These are phyloP conservation scores for Trachymyrmex septentrionalis DNA, from an alignment of 1,140 invertebrate genomes.

Conservation along the genomic window DNA sequence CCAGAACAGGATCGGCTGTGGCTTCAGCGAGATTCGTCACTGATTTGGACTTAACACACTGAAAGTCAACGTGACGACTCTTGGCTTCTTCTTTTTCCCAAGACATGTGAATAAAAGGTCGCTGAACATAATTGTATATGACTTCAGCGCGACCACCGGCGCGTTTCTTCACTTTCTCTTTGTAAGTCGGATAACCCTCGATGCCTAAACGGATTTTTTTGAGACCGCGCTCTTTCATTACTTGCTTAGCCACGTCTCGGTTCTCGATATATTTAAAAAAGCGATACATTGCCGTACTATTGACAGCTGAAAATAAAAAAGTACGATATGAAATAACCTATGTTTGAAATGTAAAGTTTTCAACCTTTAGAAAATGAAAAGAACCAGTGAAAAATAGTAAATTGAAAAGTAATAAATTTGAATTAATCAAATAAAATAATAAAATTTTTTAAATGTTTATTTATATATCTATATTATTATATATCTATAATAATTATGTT, in stretches of 20 bases:
- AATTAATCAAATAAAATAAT: neutral
- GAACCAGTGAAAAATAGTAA: neutral
- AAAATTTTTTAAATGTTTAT: neutral
- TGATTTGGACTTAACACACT: slow-evolving; percentile 98
- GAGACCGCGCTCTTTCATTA: slow-evolving; percentile 98
- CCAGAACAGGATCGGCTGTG: slow-evolving; percentile 93
- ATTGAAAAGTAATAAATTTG: neutral
- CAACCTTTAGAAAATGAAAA: neutral
- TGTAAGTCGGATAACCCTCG: slow-evolving; percentile 99
- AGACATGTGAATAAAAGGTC: slow-evolving; percentile 99
- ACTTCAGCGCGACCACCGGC: slow-evolving; percentile 97
- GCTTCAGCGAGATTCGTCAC: slow-evolving; percentile 97
- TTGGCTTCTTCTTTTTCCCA: slow-evolving; percentile 99
- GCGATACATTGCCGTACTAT: slow-evolving; percentile 96
- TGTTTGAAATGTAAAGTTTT: neutral
- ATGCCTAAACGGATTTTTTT: slow-evolving; percentile 99
- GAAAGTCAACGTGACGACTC: slow-evolving; percentile 99
- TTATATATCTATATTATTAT: slow-evolving; percentile 24
- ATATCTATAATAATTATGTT: too few species aligned
- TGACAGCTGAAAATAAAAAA: slow-evolving; percentile 89
- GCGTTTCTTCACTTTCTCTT: slow-evolving; percentile 97
- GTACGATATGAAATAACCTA: neutral
- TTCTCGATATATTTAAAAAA: slow-evolving; percentile 99
- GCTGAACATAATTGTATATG: slow-evolving; percentile 99
- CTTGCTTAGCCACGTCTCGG: slow-evolving; percentile 99